phyloP scores from a whole-genome alignment of 2,888 invertebrate species.

The Pheosia gnoma region DNA sequence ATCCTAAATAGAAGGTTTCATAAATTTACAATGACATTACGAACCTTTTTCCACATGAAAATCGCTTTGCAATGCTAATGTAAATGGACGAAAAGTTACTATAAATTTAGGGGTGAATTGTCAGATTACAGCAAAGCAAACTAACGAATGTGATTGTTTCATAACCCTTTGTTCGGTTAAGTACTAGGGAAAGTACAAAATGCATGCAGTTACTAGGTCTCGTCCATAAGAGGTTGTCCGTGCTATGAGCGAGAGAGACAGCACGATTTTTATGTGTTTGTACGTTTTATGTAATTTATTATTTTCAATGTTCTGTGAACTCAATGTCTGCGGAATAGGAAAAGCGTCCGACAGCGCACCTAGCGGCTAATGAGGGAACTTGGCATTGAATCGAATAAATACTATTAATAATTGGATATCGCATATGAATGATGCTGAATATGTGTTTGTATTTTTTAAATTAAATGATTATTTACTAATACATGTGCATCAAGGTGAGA shows the following conservation, averaged over 20 bases:
- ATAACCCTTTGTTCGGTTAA: no score
- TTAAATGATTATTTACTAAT: constrained; percentile 37
- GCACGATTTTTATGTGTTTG: constrained; percentile 24
- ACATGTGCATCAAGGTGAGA: constrained; percentile 19
- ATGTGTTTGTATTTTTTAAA: constrained; percentile 38
- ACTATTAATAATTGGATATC: constrained; percentile 24
- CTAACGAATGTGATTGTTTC: no score
- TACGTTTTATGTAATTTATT: constrained; percentile 16
- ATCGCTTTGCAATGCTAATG: no score
- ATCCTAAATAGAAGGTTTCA: no score
- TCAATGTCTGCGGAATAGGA: no score
- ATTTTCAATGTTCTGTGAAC: constrained; percentile 29
- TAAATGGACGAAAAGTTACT: no score
- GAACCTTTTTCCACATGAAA: no score
- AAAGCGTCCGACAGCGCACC: neutral
- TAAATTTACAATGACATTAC: no score
- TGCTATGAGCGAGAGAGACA: constrained; percentile 26
- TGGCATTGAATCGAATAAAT: constrained; percentile 29
- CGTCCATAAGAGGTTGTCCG: constrained; percentile 25
- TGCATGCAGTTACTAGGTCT: constrained; percentile 35
- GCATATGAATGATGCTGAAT: constrained; percentile 32
- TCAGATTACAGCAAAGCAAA: no score
- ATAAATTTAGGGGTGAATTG: no score
- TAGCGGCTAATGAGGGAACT: neutral
- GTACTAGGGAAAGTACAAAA: constrained; percentile 25